Conservation (phyloP, 2,888 invertebrate genomes). For the Thecocarcelia acutangulata region DNA sequence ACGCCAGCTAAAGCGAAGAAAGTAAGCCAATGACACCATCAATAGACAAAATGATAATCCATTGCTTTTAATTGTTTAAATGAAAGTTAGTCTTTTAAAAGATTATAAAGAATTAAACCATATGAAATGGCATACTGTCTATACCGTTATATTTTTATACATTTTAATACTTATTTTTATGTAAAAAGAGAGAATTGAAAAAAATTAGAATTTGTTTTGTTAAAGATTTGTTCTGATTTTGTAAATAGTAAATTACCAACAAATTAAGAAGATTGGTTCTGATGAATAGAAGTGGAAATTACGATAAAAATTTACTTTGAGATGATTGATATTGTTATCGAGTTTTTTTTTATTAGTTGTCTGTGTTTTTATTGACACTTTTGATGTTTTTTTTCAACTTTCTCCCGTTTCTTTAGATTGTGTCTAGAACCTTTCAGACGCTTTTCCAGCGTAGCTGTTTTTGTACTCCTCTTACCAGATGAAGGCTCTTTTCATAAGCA, state of each 20-base stretch:
- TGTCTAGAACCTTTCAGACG: conserved; percentile 19
- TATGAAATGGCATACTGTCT: conserved; percentile 48
- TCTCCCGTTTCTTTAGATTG: conserved; percentile 23
- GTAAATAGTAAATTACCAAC: conserved; percentile 66
- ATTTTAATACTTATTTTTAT: conserved; percentile 17
- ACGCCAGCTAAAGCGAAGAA: conserved; percentile 65
- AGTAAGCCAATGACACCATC: conserved; percentile 71
- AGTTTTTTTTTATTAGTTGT: conserved; percentile 40
- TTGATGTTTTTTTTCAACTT: conserved; percentile 37
- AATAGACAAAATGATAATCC: conserved; percentile 61
- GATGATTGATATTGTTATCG: conserved; percentile 55
- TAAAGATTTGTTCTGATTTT: conserved; percentile 55
- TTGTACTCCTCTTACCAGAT: conserved; percentile 52
- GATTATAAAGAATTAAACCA: conserved; percentile 29
- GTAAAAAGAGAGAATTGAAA: conserved; percentile 55
- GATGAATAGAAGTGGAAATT: conserved; percentile 58
- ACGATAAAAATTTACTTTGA: conserved; percentile 51
- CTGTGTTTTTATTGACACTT: conserved; percentile 32
- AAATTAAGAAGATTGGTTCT: conserved; percentile 56
- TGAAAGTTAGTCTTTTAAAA: conserved; percentile 46
- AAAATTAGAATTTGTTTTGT: conserved; percentile 61
- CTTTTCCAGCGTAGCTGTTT: conserved; percentile 22
- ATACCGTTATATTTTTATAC: conserved; percentile 37
- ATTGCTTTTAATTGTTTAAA: conserved; percentile 57
- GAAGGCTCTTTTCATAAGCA: conserved; percentile 30